These are phyloP conservation scores for Brachionus manjavacas DNA, from an alignment of 1,140 invertebrate genomes.

Conservation along the genomic window DNA sequence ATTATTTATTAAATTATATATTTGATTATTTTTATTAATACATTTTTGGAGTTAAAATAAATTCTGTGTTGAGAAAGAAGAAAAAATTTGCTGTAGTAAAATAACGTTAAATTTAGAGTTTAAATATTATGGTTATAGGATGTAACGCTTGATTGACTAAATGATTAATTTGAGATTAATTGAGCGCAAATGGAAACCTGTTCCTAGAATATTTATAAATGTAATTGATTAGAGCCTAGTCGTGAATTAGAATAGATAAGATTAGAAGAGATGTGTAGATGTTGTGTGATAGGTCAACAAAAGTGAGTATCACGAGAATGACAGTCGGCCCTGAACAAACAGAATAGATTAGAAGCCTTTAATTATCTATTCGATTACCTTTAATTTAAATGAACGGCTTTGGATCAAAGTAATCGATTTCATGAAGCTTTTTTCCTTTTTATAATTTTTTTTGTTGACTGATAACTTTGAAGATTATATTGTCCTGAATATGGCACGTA, in stretches of 20 bases:
- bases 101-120: neutral
- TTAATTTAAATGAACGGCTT: neutral
- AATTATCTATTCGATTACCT: neutral
- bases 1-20: too few species aligned
- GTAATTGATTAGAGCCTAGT: neutral
- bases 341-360: neutral
- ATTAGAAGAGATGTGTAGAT: neutral
- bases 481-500: neutral
- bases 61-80: too few species aligned
- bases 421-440: neutral
- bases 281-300: neutral
- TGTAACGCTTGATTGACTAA: neutral
- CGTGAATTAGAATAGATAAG: neutral
- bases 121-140: neutral
- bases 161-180: conserved; percentile 12
- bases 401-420: neutral
- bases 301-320: neutral
- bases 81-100: neutral
- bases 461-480: conserved; percentile 4
- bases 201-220: conserved; percentile 7
- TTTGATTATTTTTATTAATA: too few species aligned
- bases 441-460: neutral
- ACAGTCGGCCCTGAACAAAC: neutral
- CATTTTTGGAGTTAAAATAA: too few species aligned
- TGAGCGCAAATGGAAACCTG: conserved; percentile 25